Base-by-base conservation (phyloP, 2,888 invertebrate genomes). In the Lasioglossum marginatum region DNA sequence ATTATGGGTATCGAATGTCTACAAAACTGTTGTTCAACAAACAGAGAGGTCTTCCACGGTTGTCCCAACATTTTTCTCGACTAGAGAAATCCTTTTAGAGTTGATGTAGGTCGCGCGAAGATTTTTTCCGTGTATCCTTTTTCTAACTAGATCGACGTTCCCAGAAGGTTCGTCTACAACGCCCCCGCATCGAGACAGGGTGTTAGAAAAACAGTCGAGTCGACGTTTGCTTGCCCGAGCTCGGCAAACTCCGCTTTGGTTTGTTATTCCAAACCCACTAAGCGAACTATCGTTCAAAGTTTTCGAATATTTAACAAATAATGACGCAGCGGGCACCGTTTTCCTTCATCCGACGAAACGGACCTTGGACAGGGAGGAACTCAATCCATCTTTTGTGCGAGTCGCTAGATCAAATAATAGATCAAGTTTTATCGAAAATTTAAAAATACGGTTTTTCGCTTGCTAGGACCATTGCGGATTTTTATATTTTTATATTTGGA, bases 221-320 rank as follows among this genome's bases (percentile, higher is more conserved):
- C 23, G 72, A 27, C 82, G 85, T 90, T 87, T 84, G 83, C 81
- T 81, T 73, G 82, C 71, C 77, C 37, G 70, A 52, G 87, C 89
- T 91, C 87, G 89, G 89, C 88, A 93, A 92, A 92, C 92, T 87
- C 60, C 52, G 77, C 75, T 86, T 82, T 74, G 85, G 87, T 89
- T 89, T 93, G 93, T 93, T 94, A 91, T 93, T 91, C 88, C 89
- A 91, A 91, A 89, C 85, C 82, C 71, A 12, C 76, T 78, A 84
- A 85, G 82, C 87, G 85, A 90, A 78, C 88, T 89, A 89, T 90
- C 88, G 68, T 79, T 78, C 82, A 72, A 87, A 85, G 84, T 90
- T 93, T 91, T 90, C 82, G 88, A 87, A 91, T 92, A 92, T 92
- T 92, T 93, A 90, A 92, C 93, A 92, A 93, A 93, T 92, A 93